A percentile compares a stretch with the other conserved stretches of the same genome.
phyloP scores from a whole-genome alignment of 2,888 invertebrate genomes.

The Euzetes globulus region DNA sequence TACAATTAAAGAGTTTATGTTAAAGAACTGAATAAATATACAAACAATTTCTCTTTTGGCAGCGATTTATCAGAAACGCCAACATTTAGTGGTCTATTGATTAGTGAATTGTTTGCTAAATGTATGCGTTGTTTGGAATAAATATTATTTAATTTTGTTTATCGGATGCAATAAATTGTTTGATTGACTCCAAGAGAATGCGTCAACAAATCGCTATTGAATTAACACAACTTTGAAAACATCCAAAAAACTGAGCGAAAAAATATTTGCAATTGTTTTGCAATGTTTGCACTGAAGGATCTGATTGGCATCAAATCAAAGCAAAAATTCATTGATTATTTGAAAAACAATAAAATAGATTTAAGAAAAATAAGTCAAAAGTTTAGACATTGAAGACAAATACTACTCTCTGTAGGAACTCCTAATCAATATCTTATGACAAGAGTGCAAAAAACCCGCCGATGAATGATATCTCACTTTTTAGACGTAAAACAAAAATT shows the following conservation, averaged over 20 bases:
- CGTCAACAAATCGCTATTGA: neutral
- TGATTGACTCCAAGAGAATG: neutral
- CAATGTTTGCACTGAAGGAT: neutral
- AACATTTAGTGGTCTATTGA: neutral
- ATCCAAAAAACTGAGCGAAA: neutral
- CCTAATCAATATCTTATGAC: slow-evolving; percentile 25
- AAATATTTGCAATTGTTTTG: neutral
- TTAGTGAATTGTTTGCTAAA: slow-evolving; percentile 7
- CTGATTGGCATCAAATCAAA: too few species aligned
- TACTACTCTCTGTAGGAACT: neutral
- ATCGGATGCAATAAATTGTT: neutral
- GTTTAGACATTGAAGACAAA: neutral
- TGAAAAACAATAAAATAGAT: neutral
- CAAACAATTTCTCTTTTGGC: slow-evolving; percentile 17
- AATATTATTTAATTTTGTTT: neutral
- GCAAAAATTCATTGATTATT: neutral
- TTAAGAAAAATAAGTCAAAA: neutral
- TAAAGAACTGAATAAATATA: slow-evolving; percentile 10
- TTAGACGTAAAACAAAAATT: neutral
- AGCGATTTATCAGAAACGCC: neutral
- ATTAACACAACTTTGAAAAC: neutral
- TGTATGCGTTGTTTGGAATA: slow-evolving; percentile 2
- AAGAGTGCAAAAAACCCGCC: slow-evolving; percentile 7
- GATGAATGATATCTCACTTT: slow-evolving; percentile 25
- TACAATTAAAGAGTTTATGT: slow-evolving; percentile 19